phyloP scores from a whole-genome alignment of 2,797 vertebrate genomes.

The Enteromius paludinosus region DNA sequence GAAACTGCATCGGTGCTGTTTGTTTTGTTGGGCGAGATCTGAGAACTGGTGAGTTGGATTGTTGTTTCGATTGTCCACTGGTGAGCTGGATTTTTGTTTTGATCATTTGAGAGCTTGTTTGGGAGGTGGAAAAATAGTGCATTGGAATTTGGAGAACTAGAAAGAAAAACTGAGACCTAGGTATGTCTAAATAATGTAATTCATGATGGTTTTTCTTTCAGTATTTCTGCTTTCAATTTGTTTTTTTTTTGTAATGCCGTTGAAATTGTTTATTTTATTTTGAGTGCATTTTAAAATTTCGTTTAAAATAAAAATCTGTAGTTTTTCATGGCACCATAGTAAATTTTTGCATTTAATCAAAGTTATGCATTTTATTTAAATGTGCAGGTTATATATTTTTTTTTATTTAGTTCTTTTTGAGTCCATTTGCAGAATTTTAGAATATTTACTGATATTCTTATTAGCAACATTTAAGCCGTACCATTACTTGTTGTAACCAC shows the following conservation, averaged over 20 bases:
- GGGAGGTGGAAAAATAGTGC: constrained; percentile 3
- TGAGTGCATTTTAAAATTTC: background rate
- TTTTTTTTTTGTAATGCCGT: too few relatives aligned
- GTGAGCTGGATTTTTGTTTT: background rate
- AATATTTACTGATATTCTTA: background rate
- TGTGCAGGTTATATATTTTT: background rate
- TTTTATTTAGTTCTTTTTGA: background rate
- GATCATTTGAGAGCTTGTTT: constrained; percentile 14
- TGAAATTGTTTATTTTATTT: background rate
- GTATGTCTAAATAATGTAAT: constrained; percentile 52
- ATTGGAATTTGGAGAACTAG: constrained; percentile 30
- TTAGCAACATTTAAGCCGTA: background rate
- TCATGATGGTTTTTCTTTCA: constrained; percentile 18
- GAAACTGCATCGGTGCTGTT: constrained; percentile 12
- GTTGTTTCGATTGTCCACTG: background rate
- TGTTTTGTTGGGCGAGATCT: constrained; percentile 34
- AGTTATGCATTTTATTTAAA: background rate
- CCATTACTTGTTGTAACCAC: background rate
- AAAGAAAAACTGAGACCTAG: constrained; percentile 18
- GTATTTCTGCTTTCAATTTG: background rate
- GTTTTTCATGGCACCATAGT: background rate
- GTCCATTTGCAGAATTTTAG: background rate
- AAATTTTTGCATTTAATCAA: background rate
- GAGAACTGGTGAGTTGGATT: background rate
- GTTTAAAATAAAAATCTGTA: background rate